phyloP scores from a whole-genome alignment of 1,140 invertebrate species.

The Coenobita brevimanus region DNA sequence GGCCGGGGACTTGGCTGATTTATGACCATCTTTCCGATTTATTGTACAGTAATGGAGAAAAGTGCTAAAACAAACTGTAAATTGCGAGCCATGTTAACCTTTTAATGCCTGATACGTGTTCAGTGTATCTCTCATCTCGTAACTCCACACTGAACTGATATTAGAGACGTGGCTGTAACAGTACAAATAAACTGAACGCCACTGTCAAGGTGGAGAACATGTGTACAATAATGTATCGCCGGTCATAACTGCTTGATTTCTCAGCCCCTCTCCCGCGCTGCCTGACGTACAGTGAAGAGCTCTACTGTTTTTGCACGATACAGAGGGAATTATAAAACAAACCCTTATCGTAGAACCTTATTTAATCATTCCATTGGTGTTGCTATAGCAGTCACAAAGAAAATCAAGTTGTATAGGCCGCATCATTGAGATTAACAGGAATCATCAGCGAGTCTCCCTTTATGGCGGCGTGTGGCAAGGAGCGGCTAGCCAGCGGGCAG shows the following conservation, averaged over 20 bases:
- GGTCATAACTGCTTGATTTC: constrained; percentile 45
- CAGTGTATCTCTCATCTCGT: too few relatives aligned
- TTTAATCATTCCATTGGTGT: too few relatives aligned
- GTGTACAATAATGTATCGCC: constrained; percentile 26
- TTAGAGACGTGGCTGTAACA: too few relatives aligned
- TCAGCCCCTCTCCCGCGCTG: neutral
- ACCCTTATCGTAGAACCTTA: too few relatives aligned
- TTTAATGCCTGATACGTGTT: too few relatives aligned
- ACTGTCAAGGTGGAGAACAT: neutral
- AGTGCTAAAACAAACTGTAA: too few relatives aligned
- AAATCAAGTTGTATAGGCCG: too few relatives aligned
- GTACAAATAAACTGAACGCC: neutral
- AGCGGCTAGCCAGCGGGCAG: constrained; percentile 26
- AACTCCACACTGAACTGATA: too few relatives aligned
- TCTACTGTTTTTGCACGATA: too few relatives aligned
- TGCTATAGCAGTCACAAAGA: too few relatives aligned
- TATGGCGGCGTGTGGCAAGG: constrained; percentile 15
- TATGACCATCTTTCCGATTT: constrained; percentile 2
- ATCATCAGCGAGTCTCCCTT: neutral
- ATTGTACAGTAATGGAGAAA: neutral
- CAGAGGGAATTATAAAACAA: too few relatives aligned
- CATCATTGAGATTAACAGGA: neutral
- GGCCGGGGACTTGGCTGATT: constrained; percentile 10
- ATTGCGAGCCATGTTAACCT: too few relatives aligned
- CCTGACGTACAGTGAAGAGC: constrained; percentile 37